Evolutionary conservation across 2,888 invertebrate species (phyloP), one percentile per base, ranked within the genome.

Genomic region (Cataglyphis albicans): DNA sequence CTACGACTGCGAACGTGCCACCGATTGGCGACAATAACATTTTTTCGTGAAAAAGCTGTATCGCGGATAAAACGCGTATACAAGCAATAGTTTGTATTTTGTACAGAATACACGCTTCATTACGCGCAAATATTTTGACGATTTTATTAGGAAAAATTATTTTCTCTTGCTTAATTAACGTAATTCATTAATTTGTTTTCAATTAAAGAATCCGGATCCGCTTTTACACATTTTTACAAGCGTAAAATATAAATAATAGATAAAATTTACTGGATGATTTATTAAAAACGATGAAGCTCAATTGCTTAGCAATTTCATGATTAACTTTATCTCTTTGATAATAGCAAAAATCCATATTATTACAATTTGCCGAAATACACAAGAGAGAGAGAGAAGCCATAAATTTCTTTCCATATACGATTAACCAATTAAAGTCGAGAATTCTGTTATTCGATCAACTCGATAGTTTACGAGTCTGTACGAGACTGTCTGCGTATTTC

Each of bases 231-330:
- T 52, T 52, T 52, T 52, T 52, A n/a, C 6, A 48, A 48, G 48
- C 18, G 7, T 7, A n/a, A 52, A 7, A 52, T n/a, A n/a, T n/a
- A 52, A 52, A 52, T 52, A 6, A 48, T 7, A n/a, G 48, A 52
- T 52, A 7, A 52, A 52, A 0, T 35, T 64, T 64, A 32, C n/a
- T 21, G 4, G 32, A n/a, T 64, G 32, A 10, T 64, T 29, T 18
- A 64, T 35, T 15, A 83, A 80, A 38, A 25, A 10, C 38, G 38
- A 57, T 10, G 9, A 29, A 12, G 35, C n/a, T 25, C 9, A 21
- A 18, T 89, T 86, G 87, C 86, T 84, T 86, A 88, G 87, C 87
- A 70, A 35, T 57, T 57, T 12, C 10, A 57, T 4, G 48, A 52
- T 6, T 18, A 48, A 18, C 7, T 48, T 48, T 48, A 48, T n/a